Evolutionary conservation across 2,113 vertebrate genomes (phyloP).

Genomic region (Aplodontia rufa): DNA sequence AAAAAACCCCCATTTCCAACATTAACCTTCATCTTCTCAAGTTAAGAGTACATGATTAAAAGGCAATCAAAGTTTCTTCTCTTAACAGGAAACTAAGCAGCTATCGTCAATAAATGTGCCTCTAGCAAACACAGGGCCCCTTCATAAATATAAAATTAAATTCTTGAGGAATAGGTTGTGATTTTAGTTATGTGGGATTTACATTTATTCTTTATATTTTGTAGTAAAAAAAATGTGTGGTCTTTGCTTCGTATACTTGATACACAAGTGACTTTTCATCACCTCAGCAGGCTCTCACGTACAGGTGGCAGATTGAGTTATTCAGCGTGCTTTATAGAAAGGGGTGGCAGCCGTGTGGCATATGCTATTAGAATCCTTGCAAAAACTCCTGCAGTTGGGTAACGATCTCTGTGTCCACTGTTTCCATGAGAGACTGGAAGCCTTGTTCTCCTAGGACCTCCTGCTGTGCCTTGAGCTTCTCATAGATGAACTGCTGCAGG

Average conservation of each 20-base stretch:
- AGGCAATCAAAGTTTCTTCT: constrained; percentile 61
- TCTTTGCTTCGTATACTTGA: constrained; percentile 67
- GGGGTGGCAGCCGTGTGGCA: neutral
- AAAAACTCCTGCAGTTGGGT: constrained; percentile 96
- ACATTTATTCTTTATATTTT: constrained; percentile 72
- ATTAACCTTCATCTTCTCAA: constrained; percentile 58
- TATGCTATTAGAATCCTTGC: constrained; percentile 88
- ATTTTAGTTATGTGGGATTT: constrained; percentile 67
- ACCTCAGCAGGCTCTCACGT: constrained; percentile 63
- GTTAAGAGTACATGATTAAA: constrained; percentile 74
- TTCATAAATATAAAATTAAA: constrained; percentile 79
- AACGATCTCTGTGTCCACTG: constrained; percentile 96
- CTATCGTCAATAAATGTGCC: constrained; percentile 53
- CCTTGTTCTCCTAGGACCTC: constrained; percentile 91
- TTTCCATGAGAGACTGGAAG: constrained; percentile 97
- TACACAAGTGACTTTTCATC: constrained; percentile 62
- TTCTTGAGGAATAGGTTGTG: constrained; percentile 73
- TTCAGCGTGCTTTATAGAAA: neutral
- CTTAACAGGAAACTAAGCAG: constrained; percentile 71
- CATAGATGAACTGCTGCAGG: constrained; percentile 95
- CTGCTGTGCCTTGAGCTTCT: constrained; percentile 98
- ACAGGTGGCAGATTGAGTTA: constrained; percentile 42
- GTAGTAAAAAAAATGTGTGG: constrained; percentile 67
- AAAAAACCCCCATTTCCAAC: no score
- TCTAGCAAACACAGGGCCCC: constrained; percentile 59